A percentile compares a stretch with the other conserved stretches of the same genome.
Conservation (phyloP, 1,140 invertebrate genomes). For the Limonius californicus region DNA sequence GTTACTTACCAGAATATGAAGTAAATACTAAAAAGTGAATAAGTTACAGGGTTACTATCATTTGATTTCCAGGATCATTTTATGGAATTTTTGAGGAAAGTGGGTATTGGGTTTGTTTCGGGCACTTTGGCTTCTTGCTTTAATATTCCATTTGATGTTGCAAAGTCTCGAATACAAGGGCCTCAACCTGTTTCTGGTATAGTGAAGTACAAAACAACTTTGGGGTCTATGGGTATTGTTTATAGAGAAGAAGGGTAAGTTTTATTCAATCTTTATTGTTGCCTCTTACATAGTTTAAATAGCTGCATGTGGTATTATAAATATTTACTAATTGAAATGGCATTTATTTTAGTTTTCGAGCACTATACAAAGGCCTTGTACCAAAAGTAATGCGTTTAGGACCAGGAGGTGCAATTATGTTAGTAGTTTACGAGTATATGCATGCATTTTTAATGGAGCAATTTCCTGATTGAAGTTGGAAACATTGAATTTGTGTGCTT, state of each 20-base stretch:
- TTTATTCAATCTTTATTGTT: too few species aligned
- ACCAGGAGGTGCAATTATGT: conserved; percentile 87
- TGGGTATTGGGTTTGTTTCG: conserved; percentile 78
- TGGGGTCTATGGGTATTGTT: conserved; percentile 69
- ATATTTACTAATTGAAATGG: conserved; percentile 2
- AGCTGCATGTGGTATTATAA: too few species aligned
- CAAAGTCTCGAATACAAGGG: conserved; percentile 91
- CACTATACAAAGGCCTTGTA: conserved; percentile 86
- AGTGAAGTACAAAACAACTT: conserved; percentile 75
- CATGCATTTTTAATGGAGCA: conserved; percentile 63
- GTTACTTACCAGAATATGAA: conserved; percentile 64
- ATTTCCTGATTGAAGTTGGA: conserved; percentile 41
- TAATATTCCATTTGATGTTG: conserved; percentile 95
- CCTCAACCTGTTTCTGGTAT: conserved; percentile 71
- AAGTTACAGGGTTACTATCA: background rate
- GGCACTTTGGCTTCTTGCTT: conserved; percentile 79
- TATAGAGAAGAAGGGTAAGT: conserved; percentile 84
- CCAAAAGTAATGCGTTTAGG: conserved; percentile 88
- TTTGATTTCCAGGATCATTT: conserved; percentile 57
- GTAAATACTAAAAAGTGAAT: conserved; percentile 43
- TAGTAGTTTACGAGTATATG: conserved; percentile 80
- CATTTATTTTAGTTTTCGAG: conserved; percentile 62
- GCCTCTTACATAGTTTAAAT: too few species aligned
- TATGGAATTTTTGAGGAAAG: conserved; percentile 65
- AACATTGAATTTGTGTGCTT: too few species aligned